Conservation (phyloP, 2,888 invertebrate genomes). For the Agriotes lineatus region DNA sequence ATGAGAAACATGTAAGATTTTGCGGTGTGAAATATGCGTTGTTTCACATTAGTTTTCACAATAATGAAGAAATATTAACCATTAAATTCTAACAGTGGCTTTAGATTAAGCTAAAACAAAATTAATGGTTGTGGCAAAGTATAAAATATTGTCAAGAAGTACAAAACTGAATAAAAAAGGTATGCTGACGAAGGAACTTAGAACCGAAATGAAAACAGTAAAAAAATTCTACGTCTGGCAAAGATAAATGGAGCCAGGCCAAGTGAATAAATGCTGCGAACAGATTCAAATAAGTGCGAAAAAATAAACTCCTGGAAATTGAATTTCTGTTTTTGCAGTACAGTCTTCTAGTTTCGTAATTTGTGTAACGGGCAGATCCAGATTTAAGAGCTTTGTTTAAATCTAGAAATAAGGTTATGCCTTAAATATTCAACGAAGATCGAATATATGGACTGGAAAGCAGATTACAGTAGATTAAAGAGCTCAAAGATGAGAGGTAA, state of each 20-base stretch:
- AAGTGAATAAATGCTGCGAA: conserved; percentile 29
- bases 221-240: conserved; percentile 29
- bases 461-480: no score
- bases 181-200: conserved; percentile 17
- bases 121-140: not conserved
- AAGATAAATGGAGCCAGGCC: conserved; percentile 31
- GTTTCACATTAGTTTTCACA: no score
- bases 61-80: not conserved
- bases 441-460: no score
- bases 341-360: not conserved
- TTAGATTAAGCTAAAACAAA: not conserved
- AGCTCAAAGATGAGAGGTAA: no score
- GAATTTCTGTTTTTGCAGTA: conserved; percentile 24
- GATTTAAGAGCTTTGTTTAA: not conserved
- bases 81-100: not conserved
- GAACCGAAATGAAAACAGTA: conserved; percentile 23
- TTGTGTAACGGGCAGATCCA: not conserved
- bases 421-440: no score
- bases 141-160: conserved; percentile 12
- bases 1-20: not conserved
- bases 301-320: conserved; percentile 25
- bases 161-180: conserved; percentile 25
- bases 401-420: no score
- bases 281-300: conserved; percentile 26
- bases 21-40: not conserved